Percentiles rank a stretch among this genome's conserved stretches.
phyloP scores from a whole-genome alignment of 2,797 vertebrate species.

The Champsocephalus gunnari region DNA sequence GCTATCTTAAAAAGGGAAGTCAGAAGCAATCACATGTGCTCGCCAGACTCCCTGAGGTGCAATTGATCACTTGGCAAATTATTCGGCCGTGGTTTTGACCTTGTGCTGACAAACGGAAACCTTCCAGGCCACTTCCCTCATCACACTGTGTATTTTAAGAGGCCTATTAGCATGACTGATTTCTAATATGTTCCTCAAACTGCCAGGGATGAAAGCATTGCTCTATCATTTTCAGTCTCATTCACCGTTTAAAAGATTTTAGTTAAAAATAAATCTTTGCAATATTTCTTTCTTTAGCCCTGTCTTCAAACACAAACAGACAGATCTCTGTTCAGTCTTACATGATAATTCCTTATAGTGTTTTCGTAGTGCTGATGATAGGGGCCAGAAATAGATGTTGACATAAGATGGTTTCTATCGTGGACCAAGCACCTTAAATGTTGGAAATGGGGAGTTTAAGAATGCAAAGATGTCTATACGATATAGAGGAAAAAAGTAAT shows the following conservation, averaged over 20 bases:
- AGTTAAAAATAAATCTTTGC: no score
- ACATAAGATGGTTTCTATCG: slow-evolving; percentile 15
- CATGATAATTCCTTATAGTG: slow-evolving; percentile 47
- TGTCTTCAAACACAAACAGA: no score
- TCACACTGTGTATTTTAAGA: slow-evolving; percentile 55
- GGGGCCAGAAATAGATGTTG: slow-evolving; percentile 63
- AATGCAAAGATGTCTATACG: background rate
- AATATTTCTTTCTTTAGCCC: no score
- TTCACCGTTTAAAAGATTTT: no score
- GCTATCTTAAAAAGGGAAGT: slow-evolving; percentile 31
- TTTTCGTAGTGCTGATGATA: slow-evolving; percentile 54
- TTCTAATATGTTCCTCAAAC: slow-evolving; percentile 45
- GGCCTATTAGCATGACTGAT: slow-evolving; percentile 63
- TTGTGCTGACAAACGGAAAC: slow-evolving; percentile 69
- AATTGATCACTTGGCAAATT: slow-evolving; percentile 62
- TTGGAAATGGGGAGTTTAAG: background rate
- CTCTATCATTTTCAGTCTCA: slow-evolving; percentile 17
- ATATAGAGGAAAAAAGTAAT: background rate
- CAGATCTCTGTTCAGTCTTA: slow-evolving; percentile 30
- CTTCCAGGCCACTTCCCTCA: slow-evolving; percentile 38
- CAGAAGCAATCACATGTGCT: slow-evolving; percentile 20
- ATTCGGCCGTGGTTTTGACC: slow-evolving; percentile 57
- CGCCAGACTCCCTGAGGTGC: slow-evolving; percentile 55
- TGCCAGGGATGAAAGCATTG: slow-evolving; percentile 13
- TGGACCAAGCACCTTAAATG: slow-evolving; percentile 16